Evolutionary conservation across 2,888 invertebrate species (phyloP), one percentile per base, ranked within the genome.

Genomic region (Leucozona laternaria): DNA sequence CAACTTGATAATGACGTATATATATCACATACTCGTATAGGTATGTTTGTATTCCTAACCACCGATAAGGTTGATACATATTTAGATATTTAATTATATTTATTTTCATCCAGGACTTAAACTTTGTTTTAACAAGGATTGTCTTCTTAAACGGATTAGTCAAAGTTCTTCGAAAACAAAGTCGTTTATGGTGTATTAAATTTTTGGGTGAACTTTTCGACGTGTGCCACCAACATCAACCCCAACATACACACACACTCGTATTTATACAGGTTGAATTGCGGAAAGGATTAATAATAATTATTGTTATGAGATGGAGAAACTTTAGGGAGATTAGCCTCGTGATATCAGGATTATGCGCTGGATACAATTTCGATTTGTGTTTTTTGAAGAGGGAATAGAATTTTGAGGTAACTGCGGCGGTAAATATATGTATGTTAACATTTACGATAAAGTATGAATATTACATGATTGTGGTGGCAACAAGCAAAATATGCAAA

Each of bases 71-170:
- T 13, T 53, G 37, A 37, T 37, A n/a, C n/a, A n/a, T n/a, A 50
- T 53, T 68, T 53, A 34, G 53, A 10, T 13, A 68, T 68, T 68
- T 50, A 68, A 68, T 68, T 68, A 68, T 53, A 53, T 68, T 60
- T 53, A 37, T 68, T 66, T 66, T 68, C 7, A 25, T 53, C 25
- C 25, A 22, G 25, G 53, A 22, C 53, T 68, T 68, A 37, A 53
- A 68, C 22, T 37, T 50, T 68, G 53, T 68, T 25, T 68, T 25
- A 68, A 37, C 50, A 68, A 40, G 68, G 68, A 68, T 68, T 68
- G 37, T 68, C 53, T 37, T 68, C 50, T 68, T 53, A 68, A 53
- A 53, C 11, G 37, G 68, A 53, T 68, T 53, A 50, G 10, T 8
- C 37, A n/a, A 53, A 53, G 22, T 68, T 53, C 53, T n/a, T 37